phyloP scores from a whole-genome alignment of 2,888 invertebrate genomes.

The Aphodius granarius region DNA sequence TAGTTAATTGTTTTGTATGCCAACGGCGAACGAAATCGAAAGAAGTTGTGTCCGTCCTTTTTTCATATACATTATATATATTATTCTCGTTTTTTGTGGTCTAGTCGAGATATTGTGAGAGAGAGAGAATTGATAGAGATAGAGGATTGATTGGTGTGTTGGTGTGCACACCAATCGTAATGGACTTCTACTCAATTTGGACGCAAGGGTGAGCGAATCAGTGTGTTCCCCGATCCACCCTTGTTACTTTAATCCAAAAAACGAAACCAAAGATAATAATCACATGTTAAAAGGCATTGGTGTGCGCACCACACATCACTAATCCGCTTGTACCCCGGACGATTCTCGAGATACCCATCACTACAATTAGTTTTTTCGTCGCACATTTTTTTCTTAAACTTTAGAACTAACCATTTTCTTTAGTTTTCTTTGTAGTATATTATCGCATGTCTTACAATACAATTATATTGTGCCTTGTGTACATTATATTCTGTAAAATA shows the following conservation, averaged over 20 bases:
- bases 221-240: constrained; percentile 3
- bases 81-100: background rate
- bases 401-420: background rate
- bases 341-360: background rate
- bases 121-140: background rate
- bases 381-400: background rate
- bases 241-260: background rate
- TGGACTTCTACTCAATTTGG: background rate
- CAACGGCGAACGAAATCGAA: background rate
- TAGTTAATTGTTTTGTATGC: background rate
- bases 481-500: background rate
- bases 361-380: background rate
- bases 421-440: background rate
- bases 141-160: background rate
- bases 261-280: background rate
- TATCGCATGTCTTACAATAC: background rate
- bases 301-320: constrained; percentile 50
- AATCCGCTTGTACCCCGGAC: constrained; percentile 40
- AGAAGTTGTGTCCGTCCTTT: background rate
- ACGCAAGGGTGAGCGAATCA: constrained; percentile 12
- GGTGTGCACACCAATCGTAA: background rate
- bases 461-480: background rate
- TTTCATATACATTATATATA: background rate
- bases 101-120: background rate
- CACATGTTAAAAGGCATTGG: constrained; percentile 37